Conservation (phyloP, 2,113 vertebrate genomes). For the Cavia aperea region DNA sequence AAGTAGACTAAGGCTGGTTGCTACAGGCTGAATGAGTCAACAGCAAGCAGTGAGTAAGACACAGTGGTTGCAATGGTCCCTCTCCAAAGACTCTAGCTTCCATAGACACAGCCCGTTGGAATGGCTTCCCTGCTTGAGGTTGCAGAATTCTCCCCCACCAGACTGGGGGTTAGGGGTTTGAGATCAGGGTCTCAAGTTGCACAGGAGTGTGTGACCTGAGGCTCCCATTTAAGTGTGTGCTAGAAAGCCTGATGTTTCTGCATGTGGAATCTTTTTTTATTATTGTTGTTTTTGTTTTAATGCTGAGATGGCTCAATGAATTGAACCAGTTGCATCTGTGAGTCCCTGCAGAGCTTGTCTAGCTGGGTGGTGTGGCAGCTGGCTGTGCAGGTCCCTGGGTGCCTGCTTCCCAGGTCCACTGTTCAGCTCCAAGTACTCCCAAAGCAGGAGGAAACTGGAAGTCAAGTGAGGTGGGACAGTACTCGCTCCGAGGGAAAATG, state of each 20-base stretch:
- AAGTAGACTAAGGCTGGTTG: not conserved
- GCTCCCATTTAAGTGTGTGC: not conserved
- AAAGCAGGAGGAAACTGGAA: not conserved
- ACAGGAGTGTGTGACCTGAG: not conserved
- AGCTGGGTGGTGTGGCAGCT: not conserved
- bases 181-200: not conserved
- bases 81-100: not conserved
- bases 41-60: not conserved
- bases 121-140: not conserved
- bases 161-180: not conserved
- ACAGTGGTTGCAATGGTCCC: fast-evolving
- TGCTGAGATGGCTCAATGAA: not conserved
- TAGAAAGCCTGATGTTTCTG: not conserved
- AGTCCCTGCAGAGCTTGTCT: fast-evolving
- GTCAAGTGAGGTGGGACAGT: not conserved
- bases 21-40: fast-evolving
- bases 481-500: fast-evolving
- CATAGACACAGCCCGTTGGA: not conserved
- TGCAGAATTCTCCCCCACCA: not conserved
- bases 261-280: not conserved
- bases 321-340: not conserved
- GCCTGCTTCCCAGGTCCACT: not conserved
- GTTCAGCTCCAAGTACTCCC: not conserved
- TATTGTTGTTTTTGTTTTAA: not conserved
- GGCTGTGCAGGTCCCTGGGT: fast-evolving